These are phyloP conservation scores for Tenebrosternarchus preto DNA, from an alignment of 2,113 vertebrate genomes.

Conservation along the genomic window DNA sequence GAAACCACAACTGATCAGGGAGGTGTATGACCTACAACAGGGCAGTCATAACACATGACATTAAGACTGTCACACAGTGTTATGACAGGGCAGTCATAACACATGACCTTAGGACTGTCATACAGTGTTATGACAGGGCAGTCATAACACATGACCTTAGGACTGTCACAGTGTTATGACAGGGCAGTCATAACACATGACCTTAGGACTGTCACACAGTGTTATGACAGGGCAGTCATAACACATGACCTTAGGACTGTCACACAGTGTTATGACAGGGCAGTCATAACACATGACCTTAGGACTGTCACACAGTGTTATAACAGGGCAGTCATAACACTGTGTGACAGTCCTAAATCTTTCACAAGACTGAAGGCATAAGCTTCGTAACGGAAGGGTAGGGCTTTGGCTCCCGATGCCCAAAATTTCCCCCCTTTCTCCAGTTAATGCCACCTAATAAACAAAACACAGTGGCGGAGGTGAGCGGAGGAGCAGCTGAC, in stretches of 20 bases:
- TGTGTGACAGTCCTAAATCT: slow-evolving; percentile 6
- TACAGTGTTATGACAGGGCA: slow-evolving; percentile 49
- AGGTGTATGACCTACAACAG: slow-evolving; percentile 40
- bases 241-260: too few relatives aligned
- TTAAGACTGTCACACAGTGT: slow-evolving; percentile 3
- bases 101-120: too few relatives aligned
- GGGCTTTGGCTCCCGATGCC: slow-evolving; percentile 36
- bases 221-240: slow-evolving; percentile 45
- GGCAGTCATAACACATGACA: slow-evolving; percentile 19
- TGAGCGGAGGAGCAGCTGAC: slow-evolving; percentile 37
- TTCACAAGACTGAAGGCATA: background rate
- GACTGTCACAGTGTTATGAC: too few relatives aligned
- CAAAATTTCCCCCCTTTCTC: slow-evolving; percentile 35
- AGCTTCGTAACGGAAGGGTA: slow-evolving; percentile 24
- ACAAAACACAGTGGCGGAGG: slow-evolving; percentile 13
- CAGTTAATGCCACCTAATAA: slow-evolving; percentile 44
- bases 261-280: too few relatives aligned
- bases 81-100: slow-evolving; percentile 43
- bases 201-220: too few relatives aligned
- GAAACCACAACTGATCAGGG: slow-evolving; percentile 41
- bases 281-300: slow-evolving; percentile 25
- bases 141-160: slow-evolving; percentile 21
- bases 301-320: too few relatives aligned
- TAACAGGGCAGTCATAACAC: slow-evolving; percentile 40
- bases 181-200: slow-evolving; percentile 29